Conservation (phyloP, 1,140 invertebrate species). For the Ladona fulva region DNA sequence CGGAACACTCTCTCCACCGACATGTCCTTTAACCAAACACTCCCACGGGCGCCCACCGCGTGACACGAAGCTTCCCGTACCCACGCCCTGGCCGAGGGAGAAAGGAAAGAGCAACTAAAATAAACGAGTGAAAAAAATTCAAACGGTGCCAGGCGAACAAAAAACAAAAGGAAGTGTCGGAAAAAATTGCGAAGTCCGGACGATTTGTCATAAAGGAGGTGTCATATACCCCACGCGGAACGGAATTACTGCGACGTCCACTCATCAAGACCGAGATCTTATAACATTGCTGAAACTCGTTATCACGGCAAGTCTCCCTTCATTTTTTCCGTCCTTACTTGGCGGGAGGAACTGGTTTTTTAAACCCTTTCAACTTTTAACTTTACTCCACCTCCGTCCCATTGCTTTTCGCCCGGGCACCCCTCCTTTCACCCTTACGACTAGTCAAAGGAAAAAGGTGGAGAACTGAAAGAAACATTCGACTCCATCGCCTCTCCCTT, state of each 20-base stretch:
- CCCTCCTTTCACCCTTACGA: too few relatives aligned
- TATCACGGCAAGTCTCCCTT: not conserved
- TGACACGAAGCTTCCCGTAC: not conserved
- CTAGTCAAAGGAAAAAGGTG: too few relatives aligned
- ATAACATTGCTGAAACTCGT: not conserved
- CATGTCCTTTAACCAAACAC: not conserved
- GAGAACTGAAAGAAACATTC: not conserved
- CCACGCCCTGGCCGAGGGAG: not conserved
- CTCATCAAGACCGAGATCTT: conserved; percentile 8
- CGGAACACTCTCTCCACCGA: too few relatives aligned
- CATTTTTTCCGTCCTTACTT: not conserved
- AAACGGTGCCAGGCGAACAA: not conserved
- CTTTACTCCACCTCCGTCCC: not conserved
- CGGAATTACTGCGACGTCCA: not conserved
- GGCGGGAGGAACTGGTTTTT: not conserved
- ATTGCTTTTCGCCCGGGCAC: not conserved
- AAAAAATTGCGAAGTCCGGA: not conserved
- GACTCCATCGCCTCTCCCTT: not conserved
- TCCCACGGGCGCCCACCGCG: not conserved
- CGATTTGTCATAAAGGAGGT: conserved; percentile 9
- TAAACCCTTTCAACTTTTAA: not conserved
- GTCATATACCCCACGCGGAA: not conserved
- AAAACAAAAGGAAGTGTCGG: not conserved
- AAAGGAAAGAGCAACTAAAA: not conserved
- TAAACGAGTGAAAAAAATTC: not conserved